Conservation (phyloP, 2,888 invertebrate genomes). For the Acanthosepion lycidas region DNA sequence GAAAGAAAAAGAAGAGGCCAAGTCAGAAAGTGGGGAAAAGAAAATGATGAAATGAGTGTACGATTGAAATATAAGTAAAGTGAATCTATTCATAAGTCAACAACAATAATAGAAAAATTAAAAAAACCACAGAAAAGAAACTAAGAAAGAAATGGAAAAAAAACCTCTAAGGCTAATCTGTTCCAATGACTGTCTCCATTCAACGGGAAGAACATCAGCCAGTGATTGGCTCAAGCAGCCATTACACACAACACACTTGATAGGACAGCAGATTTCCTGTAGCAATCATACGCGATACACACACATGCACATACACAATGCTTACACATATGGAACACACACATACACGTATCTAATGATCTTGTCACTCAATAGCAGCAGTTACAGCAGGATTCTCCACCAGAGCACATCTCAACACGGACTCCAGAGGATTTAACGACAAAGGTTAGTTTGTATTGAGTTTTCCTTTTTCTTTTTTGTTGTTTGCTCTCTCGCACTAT, state of each 20-base stretch:
- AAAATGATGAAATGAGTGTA: background rate
- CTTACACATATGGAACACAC: slow-evolving; percentile 20
- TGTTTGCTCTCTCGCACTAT: background rate
- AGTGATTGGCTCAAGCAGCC: slow-evolving; percentile 33
- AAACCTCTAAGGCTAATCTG: background rate
- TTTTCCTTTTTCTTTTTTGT: background rate
- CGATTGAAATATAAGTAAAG: background rate
- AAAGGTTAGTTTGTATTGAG: slow-evolving; percentile 33
- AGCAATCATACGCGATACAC: slow-evolving; percentile 22
- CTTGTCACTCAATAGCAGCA: slow-evolving; percentile 23
- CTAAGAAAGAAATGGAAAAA: background rate
- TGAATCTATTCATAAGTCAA: slow-evolving; percentile 1
- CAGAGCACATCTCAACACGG: slow-evolving; percentile 10
- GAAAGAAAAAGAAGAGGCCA: background rate
- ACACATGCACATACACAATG: slow-evolving; percentile 33
- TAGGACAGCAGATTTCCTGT: slow-evolving; percentile 33
- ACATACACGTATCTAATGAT: slow-evolving; percentile 18
- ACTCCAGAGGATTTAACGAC: slow-evolving; percentile 10
- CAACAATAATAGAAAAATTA: background rate
- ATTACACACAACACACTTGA: slow-evolving; percentile 23
- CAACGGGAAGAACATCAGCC: slow-evolving; percentile 33
- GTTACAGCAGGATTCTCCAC: slow-evolving; percentile 13
- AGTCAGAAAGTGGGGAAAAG: background rate
- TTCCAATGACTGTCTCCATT: slow-evolving; percentile 33
- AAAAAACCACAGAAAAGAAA: background rate